Percentiles rank a stretch among this genome's conserved stretches.
Conservation (phyloP, 1,140 invertebrate genomes). For the Diplogasteroides magnus region DNA sequence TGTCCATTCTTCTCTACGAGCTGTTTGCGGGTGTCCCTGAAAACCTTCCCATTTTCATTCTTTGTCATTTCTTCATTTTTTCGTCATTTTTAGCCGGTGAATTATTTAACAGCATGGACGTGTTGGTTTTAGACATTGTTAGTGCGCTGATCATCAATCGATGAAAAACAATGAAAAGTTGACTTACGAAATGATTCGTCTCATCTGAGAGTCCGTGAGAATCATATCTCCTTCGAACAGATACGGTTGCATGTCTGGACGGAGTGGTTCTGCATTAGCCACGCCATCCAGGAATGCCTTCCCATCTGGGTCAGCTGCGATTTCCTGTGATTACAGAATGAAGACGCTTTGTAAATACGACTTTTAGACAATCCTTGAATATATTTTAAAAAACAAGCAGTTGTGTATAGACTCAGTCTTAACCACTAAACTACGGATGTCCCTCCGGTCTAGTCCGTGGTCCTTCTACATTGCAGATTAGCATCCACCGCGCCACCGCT, state of each 20-base stretch:
- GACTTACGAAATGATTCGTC: constrained; percentile 1
- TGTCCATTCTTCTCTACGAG: not conserved
- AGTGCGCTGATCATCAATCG: not conserved
- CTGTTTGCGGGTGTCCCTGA: not conserved
- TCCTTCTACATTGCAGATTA: too few species aligned
- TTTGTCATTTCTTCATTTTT: too few species aligned
- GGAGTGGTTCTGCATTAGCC: not conserved
- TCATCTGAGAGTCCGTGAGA: constrained; percentile 16
- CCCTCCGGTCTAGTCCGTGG: too few species aligned
- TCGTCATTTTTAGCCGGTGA: too few species aligned
- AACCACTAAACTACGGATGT: too few species aligned
- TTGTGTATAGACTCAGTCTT: too few species aligned
- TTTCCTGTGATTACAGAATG: not conserved
- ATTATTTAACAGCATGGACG: too few species aligned
- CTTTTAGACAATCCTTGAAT: too few species aligned
- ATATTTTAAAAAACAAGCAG: too few species aligned
- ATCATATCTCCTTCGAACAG: constrained; percentile 25
- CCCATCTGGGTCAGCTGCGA: not conserved
- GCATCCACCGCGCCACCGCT: too few species aligned
- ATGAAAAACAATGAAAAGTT: not conserved
- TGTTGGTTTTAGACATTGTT: constrained; percentile 5
- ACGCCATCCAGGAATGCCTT: not conserved
- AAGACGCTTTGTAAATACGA: too few species aligned
- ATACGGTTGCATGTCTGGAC: constrained; percentile 20
- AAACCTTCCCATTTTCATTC: not conserved